A percentile compares a stretch with the other conserved stretches of the same genome.
Evolutionary conservation across 2,113 vertebrate genomes (phyloP).

Genomic region (Upupa epops): DNA sequence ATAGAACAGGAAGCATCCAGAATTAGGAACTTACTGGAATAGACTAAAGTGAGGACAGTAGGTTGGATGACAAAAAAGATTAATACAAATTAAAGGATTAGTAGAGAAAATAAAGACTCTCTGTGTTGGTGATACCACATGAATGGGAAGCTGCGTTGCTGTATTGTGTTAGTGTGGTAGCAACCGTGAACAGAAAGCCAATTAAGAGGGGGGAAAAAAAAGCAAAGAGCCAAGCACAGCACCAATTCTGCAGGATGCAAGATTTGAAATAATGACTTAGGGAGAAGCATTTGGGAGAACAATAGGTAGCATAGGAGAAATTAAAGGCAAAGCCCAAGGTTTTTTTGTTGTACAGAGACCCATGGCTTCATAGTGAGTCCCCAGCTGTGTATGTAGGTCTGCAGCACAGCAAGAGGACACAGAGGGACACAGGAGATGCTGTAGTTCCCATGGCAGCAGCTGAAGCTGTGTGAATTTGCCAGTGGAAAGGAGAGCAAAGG

Average conservation of each 20-base stretch:
- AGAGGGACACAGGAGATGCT: not conserved
- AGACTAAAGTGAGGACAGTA: not conserved
- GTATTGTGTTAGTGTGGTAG: not conserved
- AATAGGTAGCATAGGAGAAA: not conserved
- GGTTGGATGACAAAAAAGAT: not conserved
- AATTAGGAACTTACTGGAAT: not conserved
- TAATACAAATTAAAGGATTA: not conserved
- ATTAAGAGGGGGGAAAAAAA: not conserved
- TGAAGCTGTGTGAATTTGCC: not conserved
- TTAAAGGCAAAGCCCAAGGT: not conserved
- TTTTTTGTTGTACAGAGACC: not conserved
- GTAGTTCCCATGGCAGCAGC: not conserved
- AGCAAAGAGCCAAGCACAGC: not conserved
- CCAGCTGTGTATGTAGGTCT: not conserved
- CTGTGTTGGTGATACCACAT: not conserved
- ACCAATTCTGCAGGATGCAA: not conserved
- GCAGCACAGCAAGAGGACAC: not conserved
- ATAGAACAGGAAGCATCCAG: not conserved
- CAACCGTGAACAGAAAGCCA: not conserved
- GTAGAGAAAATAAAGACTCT: not conserved
- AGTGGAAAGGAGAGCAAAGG: not conserved
- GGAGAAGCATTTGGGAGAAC: not conserved
- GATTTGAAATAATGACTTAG: not conserved
- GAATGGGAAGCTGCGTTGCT: not conserved
- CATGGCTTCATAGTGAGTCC: fast-evolving